Evolutionary conservation across 2,888 invertebrate species (phyloP), one percentile per base, ranked within the genome.

Genomic region (Idaea straminata): DNA sequence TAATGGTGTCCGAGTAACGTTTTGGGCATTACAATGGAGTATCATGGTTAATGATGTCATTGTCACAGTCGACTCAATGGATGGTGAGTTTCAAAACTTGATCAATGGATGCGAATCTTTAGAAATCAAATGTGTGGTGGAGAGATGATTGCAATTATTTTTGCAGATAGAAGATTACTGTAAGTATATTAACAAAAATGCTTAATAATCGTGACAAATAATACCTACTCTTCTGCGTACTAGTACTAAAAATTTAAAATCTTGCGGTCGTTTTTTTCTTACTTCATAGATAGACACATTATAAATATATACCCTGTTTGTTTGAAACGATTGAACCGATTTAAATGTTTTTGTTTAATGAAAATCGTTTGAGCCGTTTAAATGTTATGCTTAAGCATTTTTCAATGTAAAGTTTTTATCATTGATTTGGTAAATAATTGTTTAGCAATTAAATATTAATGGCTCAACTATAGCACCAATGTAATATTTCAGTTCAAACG

Each of bases 1-100:
- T 59, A 25, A 71, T 68, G 38, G 69, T 25, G 66, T 69, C 72
- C 61, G 60, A 66, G 15, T 64, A 68, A 57, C 64, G 35, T n/a
- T 15, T 72, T 70, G 67, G 69, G 67, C 69, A 76, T 70, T 65
- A 70, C 67, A 72, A 77, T 74, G 73, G 69, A 74, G 69, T 67
- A 69, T 70, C 68, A 74, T 69, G 65, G 62, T 66, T 77, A 81
- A 77, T 66, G 71, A 78, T 81, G 81, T 78, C 81, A 80, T 78
- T 79, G 81, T 77, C 80, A 77, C 47, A 47, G 47, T 47, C 6
- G 47, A 47, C 7, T 47, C 47, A 47, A 47, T 47, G 47, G 47
- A 47, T 10, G 47, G 47, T 47, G 47, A 47, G 47, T 47, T 10
- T 47, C 10, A 47, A 47, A 10, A 47, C 13, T 47, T 47, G 47